Base-by-base conservation (phyloP, 2,888 invertebrate genomes). In the Cabera pusaria region DNA sequence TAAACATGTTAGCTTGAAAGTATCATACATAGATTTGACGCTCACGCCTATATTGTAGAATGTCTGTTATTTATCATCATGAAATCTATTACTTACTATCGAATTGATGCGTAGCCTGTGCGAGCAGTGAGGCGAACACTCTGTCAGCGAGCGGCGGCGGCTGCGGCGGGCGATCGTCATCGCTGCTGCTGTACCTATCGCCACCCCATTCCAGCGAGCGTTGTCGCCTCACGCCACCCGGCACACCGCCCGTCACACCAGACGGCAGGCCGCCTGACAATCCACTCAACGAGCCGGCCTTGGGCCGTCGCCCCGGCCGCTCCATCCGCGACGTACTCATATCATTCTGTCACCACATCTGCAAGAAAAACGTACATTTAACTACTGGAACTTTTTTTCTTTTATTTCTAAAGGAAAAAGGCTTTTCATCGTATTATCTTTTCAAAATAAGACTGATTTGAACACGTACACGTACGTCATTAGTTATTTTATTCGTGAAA, bases 201-300 rank as follows among this genome's bases (percentile, higher is more conserved):
- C 90, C 90, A 43, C 81, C 78, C 90, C 91, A 90, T 77, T 91
- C 90, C 24, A 90, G 81, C 64, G 90, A 91, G 58, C 90, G 90
- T 72, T 91, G 90, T 32, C 90, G 90, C 34, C 90, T 79, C 36
- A 87, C 87, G 44, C 67, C 64, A 11, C 67, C 62, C 51, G 70
- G 78, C 70, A 73, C 67, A 56, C 73, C 78, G 34, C 77, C 80
- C 3, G 82, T 71, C 52, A 86, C n/a, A 21, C 65, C 56, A 52
- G 72, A 62, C 51, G 70, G 78, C 70, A 73, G 67, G 55, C 73
- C 78, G 34, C 77, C 80, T 3, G 82, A 72, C 52, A 86, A 57
- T 2, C 86, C 86, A 58, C 83, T 84, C 59, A 87, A 66, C 45
- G 87, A 87, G 52, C 87, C 87, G 32, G 86, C 85, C 65, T 87